phyloP scores from a whole-genome alignment of 2,888 invertebrate species.

The Lasioglossum morio region DNA sequence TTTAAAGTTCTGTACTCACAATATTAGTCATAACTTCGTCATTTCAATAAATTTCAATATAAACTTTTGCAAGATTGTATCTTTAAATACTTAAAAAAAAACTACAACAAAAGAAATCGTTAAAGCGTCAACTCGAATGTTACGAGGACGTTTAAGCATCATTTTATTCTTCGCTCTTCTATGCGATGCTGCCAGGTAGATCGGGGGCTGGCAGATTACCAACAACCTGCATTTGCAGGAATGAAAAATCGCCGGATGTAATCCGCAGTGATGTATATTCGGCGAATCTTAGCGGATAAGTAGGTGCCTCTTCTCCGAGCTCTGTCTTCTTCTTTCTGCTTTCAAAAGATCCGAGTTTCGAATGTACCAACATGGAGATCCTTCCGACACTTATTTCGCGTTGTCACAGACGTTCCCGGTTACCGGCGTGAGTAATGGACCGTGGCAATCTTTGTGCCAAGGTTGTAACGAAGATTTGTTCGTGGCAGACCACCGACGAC shows the following conservation, averaged over 20 bases:
- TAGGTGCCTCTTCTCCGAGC: neutral
- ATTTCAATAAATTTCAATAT: too few species aligned
- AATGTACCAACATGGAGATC: constrained; percentile 27
- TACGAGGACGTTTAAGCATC: neutral
- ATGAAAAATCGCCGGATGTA: constrained; percentile 32
- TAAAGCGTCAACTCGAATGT: neutral
- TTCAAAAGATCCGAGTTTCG: neutral
- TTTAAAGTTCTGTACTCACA: too few species aligned
- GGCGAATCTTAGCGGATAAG: constrained; percentile 30
- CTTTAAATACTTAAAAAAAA: too few species aligned
- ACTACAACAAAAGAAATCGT: neutral
- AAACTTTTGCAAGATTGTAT: too few species aligned
- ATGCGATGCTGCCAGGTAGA: neutral
- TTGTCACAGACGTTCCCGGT: constrained; percentile 18
- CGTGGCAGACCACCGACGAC: constrained; percentile 33
- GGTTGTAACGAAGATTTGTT: constrained; percentile 63
- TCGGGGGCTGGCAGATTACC: neutral
- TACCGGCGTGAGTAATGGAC: constrained; percentile 55
- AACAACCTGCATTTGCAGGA: neutral
- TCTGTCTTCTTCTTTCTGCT: constrained; percentile 7
- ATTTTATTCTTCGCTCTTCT: neutral
- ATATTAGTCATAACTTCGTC: too few species aligned
- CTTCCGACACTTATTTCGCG: constrained; percentile 16
- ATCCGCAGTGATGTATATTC: constrained; percentile 28
- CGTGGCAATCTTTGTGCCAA: constrained; percentile 40